Evolutionary conservation across 1,140 invertebrate genomes (phyloP), one percentile per base, ranked within the genome.

Genomic region (Heterodera schachtii): DNA sequence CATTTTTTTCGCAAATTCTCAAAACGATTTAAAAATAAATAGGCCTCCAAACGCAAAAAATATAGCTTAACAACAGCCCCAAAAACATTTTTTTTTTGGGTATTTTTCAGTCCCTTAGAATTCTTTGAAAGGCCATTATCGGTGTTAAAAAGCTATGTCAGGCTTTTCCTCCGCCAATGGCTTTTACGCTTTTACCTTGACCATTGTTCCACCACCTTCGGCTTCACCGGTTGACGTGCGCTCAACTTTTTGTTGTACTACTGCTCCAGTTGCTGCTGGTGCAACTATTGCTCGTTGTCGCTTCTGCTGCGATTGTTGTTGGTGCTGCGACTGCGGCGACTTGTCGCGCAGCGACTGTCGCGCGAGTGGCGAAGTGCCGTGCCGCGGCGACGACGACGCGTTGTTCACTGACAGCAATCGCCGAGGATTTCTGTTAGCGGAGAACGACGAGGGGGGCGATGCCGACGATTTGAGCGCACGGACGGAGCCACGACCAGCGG

Each of bases 271-370:
- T 60, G 57, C 11, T 60, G 57, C 11, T 60, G 57, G 9, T n/a
- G n/a, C n/a, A n/a, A n/a, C n/a, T n/a, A 16, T 4, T 16, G 57
- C 9, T 60, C 4, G 57, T n/a, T n/a, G n/a, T n/a, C n/a, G n/a
- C n/a, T n/a, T n/a, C 57, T 4, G 16, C 57, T 60, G 9, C 0
- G 69, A 19, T 31, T 43, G n/a, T 31, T 6, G 31, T 31, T 3
- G 69, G n/a, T n/a, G n/a, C n/a, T n/a, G n/a, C n/a, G n/a, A n/a
- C 69, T 71, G 1, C 21, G 8, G 69, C 69, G 69, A 71, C 69
- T 71, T 41, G 31, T 19, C 44, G 69, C 69, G 69, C 69, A 13
- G 69, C 69, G 69, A 46, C 69, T 41, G 69, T 19, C 31, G 69
- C 19, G 9, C 44, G 69, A 9, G 7, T 41, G 31, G 69, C 69